Base-by-base conservation (phyloP, 1,140 invertebrate genomes). In the Dryas iulia region DNA sequence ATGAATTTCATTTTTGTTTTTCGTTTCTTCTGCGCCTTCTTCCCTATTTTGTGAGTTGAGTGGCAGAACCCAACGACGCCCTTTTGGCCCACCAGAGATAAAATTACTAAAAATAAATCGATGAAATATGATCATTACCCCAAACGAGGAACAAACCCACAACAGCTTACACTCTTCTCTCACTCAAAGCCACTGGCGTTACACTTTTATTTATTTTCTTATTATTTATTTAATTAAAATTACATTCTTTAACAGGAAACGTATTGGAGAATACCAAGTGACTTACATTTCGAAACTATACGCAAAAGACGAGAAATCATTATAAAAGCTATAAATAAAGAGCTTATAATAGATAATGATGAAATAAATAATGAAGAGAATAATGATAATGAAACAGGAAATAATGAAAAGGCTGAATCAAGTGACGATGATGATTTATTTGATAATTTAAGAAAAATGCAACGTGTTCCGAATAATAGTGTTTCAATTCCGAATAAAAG, bases 241-340 rank as follows among this genome's bases (percentile, higher is more conserved):
- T 58, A 7, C 1, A 59, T 56, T 54, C 23, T 47, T 52, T 63
- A 67, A 62, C 60, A 93, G 92, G 94, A 95, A 92, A 79, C 78
- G 65, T 95, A 94, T 81, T 95, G 94, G 94, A 88, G 94, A 68
- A 94, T 95, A 76, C 94, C 94, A 5, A 88, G 90, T 31, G 78
- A 79, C 68, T 82, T 94, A 63, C 87, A 90, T 62, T 81, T 84
- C 24, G 80, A 87, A 54, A 89, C 87, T 2, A 84, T 91, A 24
- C 74, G 89, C 57, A 91, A 88, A 70, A 72, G 87, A 28, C 73
- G 87, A 25, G 87, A 89, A 71, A 89, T 89, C 10, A 87, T 91
- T 60, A 65, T 87, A 25, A 91, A 87, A 77, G 89, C 89, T 0
- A 68, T 88, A 21, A 78, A 89, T 57, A 86, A 83, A 63, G 86